These are phyloP conservation scores for Limanda limanda DNA, from an alignment of 2,113 vertebrate genomes.

Conservation along the genomic window DNA sequence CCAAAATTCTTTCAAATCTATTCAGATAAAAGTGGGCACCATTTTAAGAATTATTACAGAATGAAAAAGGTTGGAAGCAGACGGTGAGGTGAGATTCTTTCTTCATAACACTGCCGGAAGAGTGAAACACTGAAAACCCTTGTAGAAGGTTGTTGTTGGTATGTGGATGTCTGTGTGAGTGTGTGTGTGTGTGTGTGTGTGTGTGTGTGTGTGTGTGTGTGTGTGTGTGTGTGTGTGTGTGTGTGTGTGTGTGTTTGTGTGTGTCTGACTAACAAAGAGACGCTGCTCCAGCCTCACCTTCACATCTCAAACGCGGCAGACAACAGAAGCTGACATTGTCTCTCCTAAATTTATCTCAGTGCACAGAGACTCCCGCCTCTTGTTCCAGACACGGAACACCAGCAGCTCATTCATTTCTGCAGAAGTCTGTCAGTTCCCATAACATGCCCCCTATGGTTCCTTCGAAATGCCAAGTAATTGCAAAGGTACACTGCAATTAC, in stretches of 20 bases:
- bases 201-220: slow-evolving; percentile 2
- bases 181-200: no score
- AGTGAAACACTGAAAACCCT: slow-evolving; percentile 7
- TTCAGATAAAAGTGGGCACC: background rate
- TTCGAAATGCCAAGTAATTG: slow-evolving; percentile 52
- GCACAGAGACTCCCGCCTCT: slow-evolving; percentile 33
- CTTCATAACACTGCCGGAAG: background rate
- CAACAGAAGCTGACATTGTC: slow-evolving; percentile 79
- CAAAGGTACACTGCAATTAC: background rate
- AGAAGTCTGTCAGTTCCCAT: slow-evolving; percentile 62
- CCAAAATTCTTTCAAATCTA: no score
- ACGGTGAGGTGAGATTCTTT: background rate
- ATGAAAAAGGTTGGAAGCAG: background rate
- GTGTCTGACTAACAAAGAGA: slow-evolving; percentile 3
- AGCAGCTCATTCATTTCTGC: slow-evolving; percentile 53
- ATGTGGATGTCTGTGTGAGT: no score
- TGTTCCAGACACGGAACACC: slow-evolving; percentile 49
- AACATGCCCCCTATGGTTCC: slow-evolving; percentile 42
- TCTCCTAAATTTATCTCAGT: slow-evolving; percentile 68
- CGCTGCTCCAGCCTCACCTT: slow-evolving; percentile 52
- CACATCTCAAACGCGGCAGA: slow-evolving; percentile 52
- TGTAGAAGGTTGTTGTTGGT: background rate
- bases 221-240: background rate
- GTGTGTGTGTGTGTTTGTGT: slow-evolving; percentile 4
- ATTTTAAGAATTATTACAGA: background rate